A percentile compares a stretch with the other conserved stretches of the same genome.
Evolutionary conservation across 2,888 invertebrate genomes (phyloP).

Genomic region (Mimachlamys varia): DNA sequence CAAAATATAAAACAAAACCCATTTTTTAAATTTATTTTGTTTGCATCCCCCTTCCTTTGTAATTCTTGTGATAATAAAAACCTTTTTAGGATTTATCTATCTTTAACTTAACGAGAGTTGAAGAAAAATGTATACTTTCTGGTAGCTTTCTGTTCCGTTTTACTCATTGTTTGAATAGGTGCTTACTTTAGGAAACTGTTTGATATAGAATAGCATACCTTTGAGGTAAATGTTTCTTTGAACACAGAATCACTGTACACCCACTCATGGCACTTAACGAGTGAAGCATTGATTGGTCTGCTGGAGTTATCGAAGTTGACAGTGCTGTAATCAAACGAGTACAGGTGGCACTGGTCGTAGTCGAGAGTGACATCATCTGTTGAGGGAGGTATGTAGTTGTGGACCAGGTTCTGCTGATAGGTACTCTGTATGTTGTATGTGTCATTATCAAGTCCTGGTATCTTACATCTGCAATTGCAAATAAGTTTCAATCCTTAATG

Average conservation of each 20-base stretch:
- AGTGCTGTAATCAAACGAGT: not conserved
- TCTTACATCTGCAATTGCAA: conserved; percentile 60
- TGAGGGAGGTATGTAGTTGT: conserved; percentile 59
- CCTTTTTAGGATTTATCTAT: too few relatives aligned
- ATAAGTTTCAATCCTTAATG: not conserved
- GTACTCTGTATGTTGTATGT: conserved; percentile 61
- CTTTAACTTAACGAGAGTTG: too few relatives aligned
- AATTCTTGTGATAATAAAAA: too few relatives aligned
- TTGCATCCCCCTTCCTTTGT: too few relatives aligned
- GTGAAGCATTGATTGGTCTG: conserved; percentile 42
- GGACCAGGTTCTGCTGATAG: conserved; percentile 59
- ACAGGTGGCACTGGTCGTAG: not conserved
- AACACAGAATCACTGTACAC: conserved; percentile 52
- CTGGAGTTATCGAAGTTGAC: conserved; percentile 34
- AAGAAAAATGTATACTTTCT: too few relatives aligned
- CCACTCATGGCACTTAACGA: conserved; percentile 45
- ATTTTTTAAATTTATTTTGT: too few relatives aligned
- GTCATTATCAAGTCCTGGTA: conserved; percentile 67
- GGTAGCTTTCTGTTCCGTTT: too few relatives aligned
- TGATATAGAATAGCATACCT: conserved; percentile 41
- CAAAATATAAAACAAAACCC: too few relatives aligned
- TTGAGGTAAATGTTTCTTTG: conserved; percentile 47
- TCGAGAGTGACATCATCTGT: not conserved
- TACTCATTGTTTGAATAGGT: too few relatives aligned
- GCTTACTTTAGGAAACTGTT: too few relatives aligned